Percentiles rank a stretch among this genome's conserved stretches.
These are phyloP conservation scores for Orussus abietinus DNA, from an alignment of 1,140 invertebrate species.

Conservation along the genomic window DNA sequence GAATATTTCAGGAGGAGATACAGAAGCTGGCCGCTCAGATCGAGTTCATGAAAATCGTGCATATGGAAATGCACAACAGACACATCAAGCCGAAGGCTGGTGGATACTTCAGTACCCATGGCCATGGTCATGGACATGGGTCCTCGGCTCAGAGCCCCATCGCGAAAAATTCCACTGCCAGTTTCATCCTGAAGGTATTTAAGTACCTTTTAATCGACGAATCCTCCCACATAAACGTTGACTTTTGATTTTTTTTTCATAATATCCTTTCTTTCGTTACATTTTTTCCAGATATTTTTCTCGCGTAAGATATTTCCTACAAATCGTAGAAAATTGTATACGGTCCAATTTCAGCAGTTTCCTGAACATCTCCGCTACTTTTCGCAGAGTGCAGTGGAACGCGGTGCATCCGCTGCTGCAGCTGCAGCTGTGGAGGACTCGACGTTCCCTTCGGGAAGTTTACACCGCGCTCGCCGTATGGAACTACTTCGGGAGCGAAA, in stretches of 20 bases:
- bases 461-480: conserved; percentile 33
- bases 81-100: conserved; percentile 80
- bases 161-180: conserved; percentile 36
- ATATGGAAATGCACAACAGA: conserved; percentile 87
- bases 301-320: not conserved
- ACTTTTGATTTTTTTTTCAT: conserved; percentile 21
- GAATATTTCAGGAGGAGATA: conserved; percentile 70
- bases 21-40: conserved; percentile 87
- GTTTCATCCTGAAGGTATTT: conserved; percentile 39
- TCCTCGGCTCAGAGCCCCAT: conserved; percentile 35
- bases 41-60: conserved; percentile 88
- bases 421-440: conserved; percentile 39
- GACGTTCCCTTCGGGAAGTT: conserved; percentile 37
- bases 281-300: too few relatives aligned
- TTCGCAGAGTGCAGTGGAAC: conserved; percentile 34
- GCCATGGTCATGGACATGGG: conserved; percentile 29
- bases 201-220: conserved; percentile 16
- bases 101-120: conserved; percentile 65
- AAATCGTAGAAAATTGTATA: not conserved
- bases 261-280: conserved; percentile 12
- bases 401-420: conserved; percentile 36
- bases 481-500: conserved; percentile 33
- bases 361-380: not conserved
- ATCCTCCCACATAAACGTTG: not conserved
- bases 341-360: not conserved